Evolutionary conservation across 2,888 invertebrate genomes (phyloP).

Genomic region (Antheraea yamamai): DNA sequence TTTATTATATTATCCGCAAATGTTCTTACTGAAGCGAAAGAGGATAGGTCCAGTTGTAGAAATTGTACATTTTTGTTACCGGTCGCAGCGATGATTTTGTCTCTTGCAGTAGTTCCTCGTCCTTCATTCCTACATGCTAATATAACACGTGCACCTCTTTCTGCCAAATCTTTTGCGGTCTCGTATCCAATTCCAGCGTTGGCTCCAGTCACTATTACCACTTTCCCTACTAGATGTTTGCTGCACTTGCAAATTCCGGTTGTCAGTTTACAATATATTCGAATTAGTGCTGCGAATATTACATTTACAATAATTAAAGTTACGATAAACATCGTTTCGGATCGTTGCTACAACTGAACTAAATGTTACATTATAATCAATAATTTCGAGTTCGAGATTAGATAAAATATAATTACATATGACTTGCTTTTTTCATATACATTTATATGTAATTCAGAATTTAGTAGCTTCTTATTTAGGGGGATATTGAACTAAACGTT

Average conservation of each 20-base stretch:
- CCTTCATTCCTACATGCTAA: conserved; percentile 89
- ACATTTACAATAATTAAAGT: conserved; percentile 36
- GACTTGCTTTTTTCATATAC: not conserved
- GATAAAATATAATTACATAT: not conserved
- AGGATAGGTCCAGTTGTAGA: conserved; percentile 75
- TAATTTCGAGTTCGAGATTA: not conserved
- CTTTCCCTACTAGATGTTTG: conserved; percentile 73
- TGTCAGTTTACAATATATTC: conserved; percentile 46
- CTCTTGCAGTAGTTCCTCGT: conserved; percentile 82
- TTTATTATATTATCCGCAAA: conserved; percentile 83
- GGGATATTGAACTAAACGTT: not conserved
- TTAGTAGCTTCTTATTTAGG: not conserved
- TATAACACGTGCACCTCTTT: conserved; percentile 88
- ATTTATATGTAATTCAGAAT: not conserved
- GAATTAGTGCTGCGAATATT: conserved; percentile 30
- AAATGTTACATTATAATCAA: not conserved
- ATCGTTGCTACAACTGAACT: conserved; percentile 2
- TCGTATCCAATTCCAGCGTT: conserved; percentile 92
- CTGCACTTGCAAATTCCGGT: conserved; percentile 36
- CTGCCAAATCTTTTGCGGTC: conserved; percentile 86
- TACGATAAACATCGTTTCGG: conserved; percentile 40
- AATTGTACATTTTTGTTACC: conserved; percentile 84
- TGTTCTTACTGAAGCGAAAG: conserved; percentile 77
- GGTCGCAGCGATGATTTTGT: conserved; percentile 86
- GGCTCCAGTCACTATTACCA: conserved; percentile 88